Evolutionary conservation across 2,888 invertebrate genomes (phyloP), one percentile per base, ranked within the genome.

Genomic region (Lycia hirtaria): DNA sequence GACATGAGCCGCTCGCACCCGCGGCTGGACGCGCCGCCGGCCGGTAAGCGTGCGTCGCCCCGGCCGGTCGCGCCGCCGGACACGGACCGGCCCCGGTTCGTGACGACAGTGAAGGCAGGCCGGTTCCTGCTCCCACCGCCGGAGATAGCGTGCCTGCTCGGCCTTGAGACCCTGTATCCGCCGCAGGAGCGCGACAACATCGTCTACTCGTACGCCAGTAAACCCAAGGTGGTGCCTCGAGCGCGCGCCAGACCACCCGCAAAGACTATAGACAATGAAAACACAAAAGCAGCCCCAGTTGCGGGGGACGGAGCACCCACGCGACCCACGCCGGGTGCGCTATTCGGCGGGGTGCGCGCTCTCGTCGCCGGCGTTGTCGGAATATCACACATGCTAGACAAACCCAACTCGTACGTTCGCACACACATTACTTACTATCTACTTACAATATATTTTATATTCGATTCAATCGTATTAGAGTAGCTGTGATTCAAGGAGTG

Each of bases 101-200:
- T 97, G 64, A 96, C 96, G 7, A 96, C 96, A 0, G 97, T 97
- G 37, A 95, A 95, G 69, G 94, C 94, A 48, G 97, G 97, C 2
- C 94, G 95, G 71, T 97, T 97, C 78, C 85, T 97, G 64, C 94
- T 95, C 74, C 97, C 97, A 4, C 96, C 96, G 0, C 94, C 94
- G n/a, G 94, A 94, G 73, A 85, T 95, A 37, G 95, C 96, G 5
- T 83, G 86, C 4, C 86, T 95, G n/a, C 87, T 95, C 15, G 95
- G 95, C 0, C 88, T 95, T 54, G 84, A 90, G 55, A 68, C 87
- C 7, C 71, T 89, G 65, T 85, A 88, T 78, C 78, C 87, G 43
- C 59, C 80, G 48, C 73, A 74, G 44, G 78, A 83, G 61, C 71
- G 76, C 14, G 79, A 81, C 51, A 74, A 79, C 64, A 83, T 93